Evolutionary conservation across 2,113 vertebrate genomes (phyloP).

Genomic region (Phylloscopus trochiloides): DNA sequence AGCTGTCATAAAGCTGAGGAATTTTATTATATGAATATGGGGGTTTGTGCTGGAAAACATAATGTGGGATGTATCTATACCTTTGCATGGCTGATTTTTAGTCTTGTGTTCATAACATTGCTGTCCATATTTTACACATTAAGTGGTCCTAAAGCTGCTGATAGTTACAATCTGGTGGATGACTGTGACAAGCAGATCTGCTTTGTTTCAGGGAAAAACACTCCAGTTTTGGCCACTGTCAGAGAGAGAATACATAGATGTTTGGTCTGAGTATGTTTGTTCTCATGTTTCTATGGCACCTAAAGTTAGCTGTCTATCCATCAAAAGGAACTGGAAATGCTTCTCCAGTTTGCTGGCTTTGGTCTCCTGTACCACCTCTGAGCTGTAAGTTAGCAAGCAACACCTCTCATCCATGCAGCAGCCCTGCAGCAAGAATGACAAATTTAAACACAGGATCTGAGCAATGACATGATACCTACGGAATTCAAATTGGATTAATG

Average conservation of each 20-base stretch:
- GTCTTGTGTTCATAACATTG: not conserved
- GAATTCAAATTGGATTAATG: not conserved
- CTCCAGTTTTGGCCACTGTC: not conserved
- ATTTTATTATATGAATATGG: not conserved
- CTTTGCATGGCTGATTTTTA: not conserved
- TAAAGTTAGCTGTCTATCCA: not conserved
- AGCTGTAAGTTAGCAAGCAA: not conserved
- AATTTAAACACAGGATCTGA: not conserved
- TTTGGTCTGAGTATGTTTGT: not conserved
- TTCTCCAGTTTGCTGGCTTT: not conserved
- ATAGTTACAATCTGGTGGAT: not conserved
- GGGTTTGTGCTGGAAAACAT: not conserved
- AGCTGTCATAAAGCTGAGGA: not conserved
- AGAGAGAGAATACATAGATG: not conserved
- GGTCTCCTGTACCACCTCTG: not conserved
- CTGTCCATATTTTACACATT: not conserved
- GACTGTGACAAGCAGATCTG: not conserved
- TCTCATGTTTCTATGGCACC: not conserved
- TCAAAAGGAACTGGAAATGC: not conserved
- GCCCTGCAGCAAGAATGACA: not conserved
- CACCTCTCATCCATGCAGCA: not conserved
- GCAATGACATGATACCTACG: not conserved
- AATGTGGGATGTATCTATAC: not conserved
- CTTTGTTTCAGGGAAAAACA: not conserved
- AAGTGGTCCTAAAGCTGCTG: not conserved